Evolutionary conservation across 2,113 vertebrate genomes (phyloP).

Genomic region (Proteles cristata): DNA sequence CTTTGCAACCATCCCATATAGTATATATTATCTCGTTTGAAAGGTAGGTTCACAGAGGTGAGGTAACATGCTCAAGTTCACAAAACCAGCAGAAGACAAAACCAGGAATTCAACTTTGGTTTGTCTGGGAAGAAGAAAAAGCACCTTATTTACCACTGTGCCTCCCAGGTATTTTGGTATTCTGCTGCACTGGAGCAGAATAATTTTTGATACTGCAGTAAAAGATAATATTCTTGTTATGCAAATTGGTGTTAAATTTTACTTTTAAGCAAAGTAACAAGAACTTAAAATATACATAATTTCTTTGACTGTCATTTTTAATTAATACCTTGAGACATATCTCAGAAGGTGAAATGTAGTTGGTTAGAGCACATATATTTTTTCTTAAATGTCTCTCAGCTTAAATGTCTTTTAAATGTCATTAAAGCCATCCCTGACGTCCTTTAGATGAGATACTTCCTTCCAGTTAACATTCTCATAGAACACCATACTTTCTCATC

Average conservation of each 20-base stretch:
- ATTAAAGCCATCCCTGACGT: not conserved
- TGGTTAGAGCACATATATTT: not conserved
- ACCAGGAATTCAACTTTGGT: not conserved
- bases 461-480: not conserved
- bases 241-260: slow-evolving; percentile 47
- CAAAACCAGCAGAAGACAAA: not conserved
- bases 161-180: not conserved
- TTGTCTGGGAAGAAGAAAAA: not conserved
- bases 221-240: not conserved
- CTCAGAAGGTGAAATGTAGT: not conserved
- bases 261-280: slow-evolving; percentile 43
- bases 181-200: not conserved
- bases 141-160: not conserved
- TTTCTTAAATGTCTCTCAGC: not conserved
- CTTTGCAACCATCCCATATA: not conserved
- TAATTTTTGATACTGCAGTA: slow-evolving; percentile 35
- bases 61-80: not conserved
- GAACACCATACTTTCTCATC: not conserved
- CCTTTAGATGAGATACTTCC: not conserved
- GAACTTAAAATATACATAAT: not conserved
- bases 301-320: slow-evolving; percentile 4
- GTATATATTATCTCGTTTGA: not conserved
- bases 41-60: not conserved
- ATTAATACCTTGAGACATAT: not conserved
- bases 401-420: not conserved